Base-by-base conservation (phyloP, 2,797 vertebrate species). In the Coilia nasus region DNA sequence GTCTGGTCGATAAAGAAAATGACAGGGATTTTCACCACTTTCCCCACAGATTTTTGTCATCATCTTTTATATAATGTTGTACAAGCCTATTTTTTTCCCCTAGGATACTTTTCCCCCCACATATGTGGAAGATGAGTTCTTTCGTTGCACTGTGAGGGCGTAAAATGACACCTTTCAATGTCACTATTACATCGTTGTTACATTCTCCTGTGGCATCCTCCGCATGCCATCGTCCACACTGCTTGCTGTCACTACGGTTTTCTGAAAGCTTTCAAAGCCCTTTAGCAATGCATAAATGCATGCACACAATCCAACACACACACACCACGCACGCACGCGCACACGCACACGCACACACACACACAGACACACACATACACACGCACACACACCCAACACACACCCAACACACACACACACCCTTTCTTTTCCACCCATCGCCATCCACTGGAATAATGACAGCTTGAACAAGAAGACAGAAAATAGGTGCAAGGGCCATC, bases 401-500 rank as follows among this genome's bases (percentile, higher is more conserved):
- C 82, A 19, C 46, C 57, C 54, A 14, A 41, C 82, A 19, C 46
- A 82, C 54, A 14, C 28, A 21, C 35, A 9, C 7, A 54, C 14
- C 50, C 50, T 54, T 10, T 54, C 50, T 54, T 2, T 54, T 54
- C 62, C 62, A 28, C 60, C n/a, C 62, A 28, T 14, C 64, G 14
- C 64, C 50, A 19, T 41, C 35, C 50, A 82, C 54, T 60, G 81
- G 60, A 62, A 44, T 71, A 71, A 41, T 35, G 31, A 62, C 25
- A 57, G 64, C 62, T 84, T 59, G 6, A 80, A 47, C 57, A 81
- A 56, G 50, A 83, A 28, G 78, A 82, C 82, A 28, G 31, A 60
- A 44, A 64, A 50, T 62, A 28, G 80, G 80, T 85, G 62, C 84
- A 75, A 0, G 78, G 83, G 62, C 54, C 31, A 31, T 81, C 84